Evolutionary conservation across 1,140 invertebrate species (phyloP).

Genomic region (Megathymus violae): DNA sequence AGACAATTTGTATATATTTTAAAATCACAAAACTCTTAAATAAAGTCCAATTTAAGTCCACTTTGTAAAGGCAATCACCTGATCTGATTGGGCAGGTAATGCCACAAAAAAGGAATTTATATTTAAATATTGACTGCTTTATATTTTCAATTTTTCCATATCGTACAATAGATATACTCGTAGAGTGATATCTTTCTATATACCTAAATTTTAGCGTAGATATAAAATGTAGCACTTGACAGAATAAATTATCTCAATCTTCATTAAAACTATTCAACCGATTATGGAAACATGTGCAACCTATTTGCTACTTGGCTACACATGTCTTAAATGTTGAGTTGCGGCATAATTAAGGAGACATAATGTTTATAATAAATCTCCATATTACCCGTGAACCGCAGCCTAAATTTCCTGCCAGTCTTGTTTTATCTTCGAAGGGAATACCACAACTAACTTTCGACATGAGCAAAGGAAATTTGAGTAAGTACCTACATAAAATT

Average conservation of each 20-base stretch:
- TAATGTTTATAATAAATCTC: slow-evolving; percentile 7
- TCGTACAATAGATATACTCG: too few relatives aligned
- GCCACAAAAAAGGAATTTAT: too few relatives aligned
- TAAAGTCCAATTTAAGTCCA: too few relatives aligned
- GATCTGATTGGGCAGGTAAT: too few relatives aligned
- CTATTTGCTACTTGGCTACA: slow-evolving; percentile 1
- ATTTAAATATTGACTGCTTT: too few relatives aligned
- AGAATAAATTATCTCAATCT: slow-evolving; percentile 30
- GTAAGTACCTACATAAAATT: too few relatives aligned
- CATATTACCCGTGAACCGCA: slow-evolving; percentile 1
- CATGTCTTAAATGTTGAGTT: slow-evolving; percentile 4
- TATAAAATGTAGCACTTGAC: background rate
- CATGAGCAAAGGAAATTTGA: slow-evolving; percentile 8
- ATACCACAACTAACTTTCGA: slow-evolving; percentile 9
- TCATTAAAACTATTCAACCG: slow-evolving; percentile 26
- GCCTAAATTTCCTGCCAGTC: slow-evolving; percentile 25
- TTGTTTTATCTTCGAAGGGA: slow-evolving; percentile 22
- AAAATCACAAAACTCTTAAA: too few relatives aligned
- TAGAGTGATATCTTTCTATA: too few relatives aligned
- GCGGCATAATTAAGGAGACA: slow-evolving; percentile 31
- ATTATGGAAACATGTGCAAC: slow-evolving; percentile 7
- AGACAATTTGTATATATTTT: too few relatives aligned
- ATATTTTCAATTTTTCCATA: too few relatives aligned
- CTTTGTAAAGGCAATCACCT: too few relatives aligned
- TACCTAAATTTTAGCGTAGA: too few relatives aligned